Evolutionary conservation across 2,797 vertebrate genomes (phyloP), one percentile per base, ranked within the genome.

Genomic region (Tarsius wallacei): DNA sequence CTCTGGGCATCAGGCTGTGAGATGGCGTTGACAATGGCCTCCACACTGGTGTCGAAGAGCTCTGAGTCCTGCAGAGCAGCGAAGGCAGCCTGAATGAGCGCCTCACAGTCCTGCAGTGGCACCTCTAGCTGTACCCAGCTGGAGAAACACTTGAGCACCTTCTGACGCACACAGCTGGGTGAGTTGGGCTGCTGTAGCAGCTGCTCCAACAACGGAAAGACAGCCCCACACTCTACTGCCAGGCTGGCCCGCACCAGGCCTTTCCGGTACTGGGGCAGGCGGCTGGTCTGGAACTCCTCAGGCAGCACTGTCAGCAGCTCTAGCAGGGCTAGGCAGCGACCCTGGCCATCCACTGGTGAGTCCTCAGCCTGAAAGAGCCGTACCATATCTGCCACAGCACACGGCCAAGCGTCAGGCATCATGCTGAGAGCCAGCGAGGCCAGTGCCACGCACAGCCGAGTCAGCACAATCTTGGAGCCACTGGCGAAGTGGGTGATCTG

Each of bases 111-210:
- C 92, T 98, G 99, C 96, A 99, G 99, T 0, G 99, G 99, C 94
- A 99, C 99, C 93, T 99, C 99, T 98, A 99, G 98, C 98, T 99
- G 99, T 78, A 99, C 99, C 99, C 99, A 99, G 96, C 99, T 99
- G 96, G 99, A 99, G 98, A 99, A 99, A 98, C 99, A 99, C 98
- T 99, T 99, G 97, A 99, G 99, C 96, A 99, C 99, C 80, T 99
- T 99, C 98, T 99, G 99, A 98, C 99, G 99, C 97, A 99, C 99
- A 84, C 99, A 99, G 97, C 99, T 99, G 0, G 99, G 99, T 91
- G 99, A 99, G 98, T 99, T 99, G 68, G 99, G 99, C 98, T 99
- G 99, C 96, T 99, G 99, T 63, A 99, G 98, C 95, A 99, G 99
- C 99, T 99, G 99, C 98, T 99, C 99, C 96, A 99, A 98, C 97